These are phyloP conservation scores for Epiblema foenella DNA, from an alignment of 2,888 invertebrate species.

Conservation along the genomic window DNA sequence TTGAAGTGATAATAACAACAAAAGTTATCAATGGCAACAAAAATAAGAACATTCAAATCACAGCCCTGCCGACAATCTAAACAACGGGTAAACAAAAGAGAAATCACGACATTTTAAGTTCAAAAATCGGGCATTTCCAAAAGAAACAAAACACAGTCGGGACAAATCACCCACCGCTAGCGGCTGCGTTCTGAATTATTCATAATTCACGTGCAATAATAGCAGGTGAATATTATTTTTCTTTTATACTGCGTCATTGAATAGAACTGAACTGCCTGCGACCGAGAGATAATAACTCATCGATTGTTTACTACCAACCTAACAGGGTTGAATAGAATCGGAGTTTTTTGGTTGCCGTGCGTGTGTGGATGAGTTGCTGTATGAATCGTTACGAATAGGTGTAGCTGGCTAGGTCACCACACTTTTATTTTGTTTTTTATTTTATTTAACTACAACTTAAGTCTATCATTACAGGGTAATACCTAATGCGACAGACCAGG, in stretches of 20 bases:
- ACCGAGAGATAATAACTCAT: conserved; percentile 80
- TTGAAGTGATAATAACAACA: too few relatives aligned
- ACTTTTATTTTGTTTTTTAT: not conserved
- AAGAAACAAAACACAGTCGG: conserved; percentile 37
- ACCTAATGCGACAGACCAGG: too few relatives aligned
- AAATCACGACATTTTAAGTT: conserved; percentile 34
- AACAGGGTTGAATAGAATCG: conserved; percentile 54
- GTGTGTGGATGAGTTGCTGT: conserved; percentile 5
- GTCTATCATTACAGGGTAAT: too few relatives aligned
- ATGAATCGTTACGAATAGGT: conserved; percentile 27
- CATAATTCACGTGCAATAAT: conserved; percentile 72
- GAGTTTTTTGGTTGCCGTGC: conserved; percentile 22
- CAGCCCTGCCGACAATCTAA: not conserved
- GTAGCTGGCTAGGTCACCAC: not conserved
- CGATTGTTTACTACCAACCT: conserved; percentile 75
- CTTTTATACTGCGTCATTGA: conserved; percentile 65
- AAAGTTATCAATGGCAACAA: too few relatives aligned
- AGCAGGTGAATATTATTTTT: conserved; percentile 76
- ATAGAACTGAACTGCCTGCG: conserved; percentile 62
- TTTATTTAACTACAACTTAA: not conserved
- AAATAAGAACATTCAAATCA: not conserved
- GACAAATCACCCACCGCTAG: conserved; percentile 39
- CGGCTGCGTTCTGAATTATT: conserved; percentile 69
- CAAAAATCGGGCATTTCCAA: conserved; percentile 32
- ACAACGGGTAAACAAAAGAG: conserved; percentile 28